Evolutionary conservation across 2,113 vertebrate species (phyloP).

Genomic region (Eira barbara): DNA sequence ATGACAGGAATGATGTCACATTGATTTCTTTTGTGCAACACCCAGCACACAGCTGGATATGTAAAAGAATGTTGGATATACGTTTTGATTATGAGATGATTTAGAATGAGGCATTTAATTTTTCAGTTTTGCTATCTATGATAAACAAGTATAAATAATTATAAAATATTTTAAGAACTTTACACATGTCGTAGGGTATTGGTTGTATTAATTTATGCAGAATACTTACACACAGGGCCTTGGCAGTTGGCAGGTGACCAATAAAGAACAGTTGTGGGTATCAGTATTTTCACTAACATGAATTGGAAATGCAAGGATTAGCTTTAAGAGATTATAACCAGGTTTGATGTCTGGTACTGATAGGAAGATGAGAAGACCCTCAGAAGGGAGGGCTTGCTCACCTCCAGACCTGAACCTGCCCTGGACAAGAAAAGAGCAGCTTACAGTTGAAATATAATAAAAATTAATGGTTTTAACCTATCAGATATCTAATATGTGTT

Average conservation of each 20-base stretch:
- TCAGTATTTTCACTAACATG: neutral
- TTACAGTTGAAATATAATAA: neutral
- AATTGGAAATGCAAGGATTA: neutral
- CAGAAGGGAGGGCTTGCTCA: neutral
- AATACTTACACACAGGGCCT: neutral
- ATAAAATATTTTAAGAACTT: neutral
- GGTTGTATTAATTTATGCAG: neutral
- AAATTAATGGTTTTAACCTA: neutral
- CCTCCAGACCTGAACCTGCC: neutral
- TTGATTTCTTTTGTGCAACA: conserved; percentile 50
- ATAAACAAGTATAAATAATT: conserved; percentile 27
- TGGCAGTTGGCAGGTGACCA: neutral
- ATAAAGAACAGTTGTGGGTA: neutral
- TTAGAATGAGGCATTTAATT: conserved; percentile 42
- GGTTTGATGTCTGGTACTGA: neutral
- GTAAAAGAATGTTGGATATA: conserved; percentile 37
- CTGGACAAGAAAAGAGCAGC: neutral
- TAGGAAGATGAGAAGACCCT: neutral
- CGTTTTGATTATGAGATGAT: conserved; percentile 49
- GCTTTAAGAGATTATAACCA: neutral
- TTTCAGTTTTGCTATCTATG: conserved; percentile 34
- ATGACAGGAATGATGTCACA: conserved; percentile 40
- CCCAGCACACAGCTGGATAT: neutral
- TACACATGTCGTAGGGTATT: neutral
- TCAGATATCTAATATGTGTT: neutral